phyloP scores from a whole-genome alignment of 2,888 invertebrate genomes.

The Drosophila lutescens region DNA sequence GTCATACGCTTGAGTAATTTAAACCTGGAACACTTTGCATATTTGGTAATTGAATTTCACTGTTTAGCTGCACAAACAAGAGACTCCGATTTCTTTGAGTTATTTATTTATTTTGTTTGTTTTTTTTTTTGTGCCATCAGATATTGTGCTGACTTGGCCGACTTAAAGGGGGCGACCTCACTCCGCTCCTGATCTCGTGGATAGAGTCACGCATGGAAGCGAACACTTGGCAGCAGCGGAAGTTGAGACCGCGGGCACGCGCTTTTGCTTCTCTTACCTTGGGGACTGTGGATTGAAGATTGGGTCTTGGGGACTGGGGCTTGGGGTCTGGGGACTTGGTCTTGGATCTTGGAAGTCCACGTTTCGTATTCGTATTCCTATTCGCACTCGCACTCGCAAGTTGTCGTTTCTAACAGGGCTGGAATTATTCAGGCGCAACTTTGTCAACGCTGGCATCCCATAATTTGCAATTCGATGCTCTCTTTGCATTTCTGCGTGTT shows the following conservation, averaged over 20 bases:
- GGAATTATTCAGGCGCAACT: conserved; percentile 74
- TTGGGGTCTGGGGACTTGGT: conserved; percentile 1
- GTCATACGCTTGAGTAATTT: not conserved
- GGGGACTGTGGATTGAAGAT: conserved; percentile 2
- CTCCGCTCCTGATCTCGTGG: conserved; percentile 56
- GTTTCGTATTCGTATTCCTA: conserved; percentile 23
- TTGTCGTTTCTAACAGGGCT: conserved; percentile 40
- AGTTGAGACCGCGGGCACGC: conserved; percentile 74
- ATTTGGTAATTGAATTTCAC: conserved; percentile 16
- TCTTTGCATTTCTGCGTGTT: conserved; percentile 78
- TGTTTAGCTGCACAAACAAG: conserved; percentile 25
- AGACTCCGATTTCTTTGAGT: conserved; percentile 12
- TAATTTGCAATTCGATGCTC: conserved; percentile 79
- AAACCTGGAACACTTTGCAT: conserved; percentile 20
- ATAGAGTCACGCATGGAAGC: conserved; percentile 70
- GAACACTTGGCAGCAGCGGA: conserved; percentile 61
- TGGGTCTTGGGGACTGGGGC: conserved; percentile 3
- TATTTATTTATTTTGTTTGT: conserved; percentile 11
- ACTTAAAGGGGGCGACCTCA: conserved; percentile 10
- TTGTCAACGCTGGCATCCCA: conserved; percentile 63
- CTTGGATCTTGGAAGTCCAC: conserved; percentile 15
- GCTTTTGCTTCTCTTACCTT: conserved; percentile 53
- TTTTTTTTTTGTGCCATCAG: not conserved
- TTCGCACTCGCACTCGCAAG: conserved; percentile 22
- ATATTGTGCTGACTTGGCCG: conserved; percentile 2